These are phyloP conservation scores for Mimachlamys varia DNA, from an alignment of 2,888 invertebrate genomes.

Conservation along the genomic window DNA sequence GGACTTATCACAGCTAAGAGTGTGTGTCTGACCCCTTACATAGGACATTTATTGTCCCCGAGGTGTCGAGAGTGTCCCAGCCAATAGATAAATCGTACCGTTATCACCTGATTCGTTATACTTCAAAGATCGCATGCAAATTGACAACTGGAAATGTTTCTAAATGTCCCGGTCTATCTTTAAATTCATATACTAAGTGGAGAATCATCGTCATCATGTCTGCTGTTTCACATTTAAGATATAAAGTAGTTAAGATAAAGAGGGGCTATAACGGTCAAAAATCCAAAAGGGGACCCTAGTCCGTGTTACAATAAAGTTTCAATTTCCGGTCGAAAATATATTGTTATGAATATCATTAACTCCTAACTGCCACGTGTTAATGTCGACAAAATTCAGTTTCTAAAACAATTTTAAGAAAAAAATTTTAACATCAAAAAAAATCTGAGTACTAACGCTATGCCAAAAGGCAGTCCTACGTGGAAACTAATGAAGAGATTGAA, in stretches of 20 bases:
- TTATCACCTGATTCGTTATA: neutral
- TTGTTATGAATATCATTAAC: too few relatives aligned
- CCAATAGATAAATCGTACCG: neutral
- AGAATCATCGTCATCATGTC: neutral
- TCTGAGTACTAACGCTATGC: too few relatives aligned
- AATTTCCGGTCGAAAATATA: neutral
- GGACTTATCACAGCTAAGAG: neutral
- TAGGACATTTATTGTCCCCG: neutral
- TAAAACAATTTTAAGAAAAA: too few relatives aligned
- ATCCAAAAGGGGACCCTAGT: neutral
- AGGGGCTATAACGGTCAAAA: neutral
- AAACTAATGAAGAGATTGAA: too few relatives aligned
- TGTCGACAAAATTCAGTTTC: too few relatives aligned
- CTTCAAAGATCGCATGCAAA: neutral
- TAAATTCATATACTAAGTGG: neutral
- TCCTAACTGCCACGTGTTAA: too few relatives aligned
- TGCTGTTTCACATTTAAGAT: neutral
- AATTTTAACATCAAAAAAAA: too few relatives aligned
- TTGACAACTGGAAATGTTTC: neutral
- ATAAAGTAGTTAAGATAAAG: neutral
- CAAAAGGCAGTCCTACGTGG: too few relatives aligned
- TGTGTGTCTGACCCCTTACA: neutral
- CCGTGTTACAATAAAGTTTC: neutral
- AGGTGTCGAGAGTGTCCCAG: neutral
- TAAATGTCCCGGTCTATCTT: neutral